A percentile compares a stretch with the other conserved stretches of the same genome.
phyloP scores from a whole-genome alignment of 2,888 invertebrate genomes.

The Acrobasis suavella region DNA sequence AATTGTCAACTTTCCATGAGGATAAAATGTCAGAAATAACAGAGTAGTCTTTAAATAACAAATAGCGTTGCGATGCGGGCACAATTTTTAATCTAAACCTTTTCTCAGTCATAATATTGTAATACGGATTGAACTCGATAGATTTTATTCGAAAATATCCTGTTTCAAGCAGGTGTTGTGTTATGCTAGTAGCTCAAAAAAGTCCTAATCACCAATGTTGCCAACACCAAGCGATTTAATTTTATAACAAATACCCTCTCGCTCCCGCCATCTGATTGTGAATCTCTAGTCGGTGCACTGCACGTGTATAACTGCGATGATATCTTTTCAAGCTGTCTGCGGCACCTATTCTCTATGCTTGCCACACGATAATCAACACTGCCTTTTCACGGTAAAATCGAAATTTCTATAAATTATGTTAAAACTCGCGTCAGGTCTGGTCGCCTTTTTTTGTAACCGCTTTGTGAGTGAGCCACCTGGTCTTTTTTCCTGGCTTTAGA shows the following conservation, averaged over 20 bases:
- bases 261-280: constrained; percentile 69
- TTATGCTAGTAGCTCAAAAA: constrained; percentile 25
- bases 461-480: constrained; percentile 75
- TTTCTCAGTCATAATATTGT: background rate
- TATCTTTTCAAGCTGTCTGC: constrained; percentile 62
- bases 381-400: constrained; percentile 41
- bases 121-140: background rate
- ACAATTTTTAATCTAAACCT: background rate
- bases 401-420: constrained; percentile 44
- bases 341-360: constrained; percentile 47
- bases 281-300: constrained; percentile 69
- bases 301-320: constrained; percentile 73
- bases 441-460: constrained; percentile 62
- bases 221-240: constrained; percentile 50
- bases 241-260: constrained; percentile 44
- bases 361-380: constrained; percentile 57
- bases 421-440: constrained; percentile 50
- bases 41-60: background rate
- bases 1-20: background rate
- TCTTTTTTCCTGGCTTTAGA: constrained; percentile 68
- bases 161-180: constrained; percentile 2
- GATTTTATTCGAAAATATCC: constrained; percentile 6
- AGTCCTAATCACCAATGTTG: constrained; percentile 36
- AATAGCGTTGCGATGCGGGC: background rate
- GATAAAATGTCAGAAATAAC: background rate